Percentiles rank a stretch among this genome's conserved stretches.
Evolutionary conservation across 1,140 invertebrate genomes (phyloP).

Genomic region (Bicyclus anynana): DNA sequence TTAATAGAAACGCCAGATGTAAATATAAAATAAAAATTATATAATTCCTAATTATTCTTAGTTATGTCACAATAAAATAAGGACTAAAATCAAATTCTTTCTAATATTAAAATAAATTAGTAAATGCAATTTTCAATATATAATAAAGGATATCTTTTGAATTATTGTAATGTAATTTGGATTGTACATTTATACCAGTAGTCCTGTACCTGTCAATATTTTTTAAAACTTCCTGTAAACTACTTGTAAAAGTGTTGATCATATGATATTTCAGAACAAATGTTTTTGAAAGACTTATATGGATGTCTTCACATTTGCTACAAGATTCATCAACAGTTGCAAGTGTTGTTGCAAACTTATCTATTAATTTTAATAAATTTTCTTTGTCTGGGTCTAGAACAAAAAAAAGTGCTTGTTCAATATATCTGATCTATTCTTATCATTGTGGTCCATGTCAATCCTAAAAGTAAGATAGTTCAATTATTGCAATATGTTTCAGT

Average conservation of each 20-base stretch:
- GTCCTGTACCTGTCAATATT: conserved; percentile 36
- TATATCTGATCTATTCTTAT: neutral
- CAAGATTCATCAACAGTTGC: conserved; percentile 32
- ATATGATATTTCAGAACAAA: conserved; percentile 58
- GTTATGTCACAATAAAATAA: too few relatives aligned
- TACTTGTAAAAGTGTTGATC: conserved; percentile 48
- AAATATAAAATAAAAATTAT: too few relatives aligned
- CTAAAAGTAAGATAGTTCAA: too few relatives aligned
- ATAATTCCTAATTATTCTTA: too few relatives aligned
- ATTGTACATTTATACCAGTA: neutral
- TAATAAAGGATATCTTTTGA: too few relatives aligned
- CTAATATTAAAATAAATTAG: too few relatives aligned
- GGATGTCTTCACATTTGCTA: conserved; percentile 52
- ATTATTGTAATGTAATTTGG: neutral
- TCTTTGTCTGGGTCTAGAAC: conserved; percentile 50
- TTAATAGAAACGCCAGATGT: neutral
- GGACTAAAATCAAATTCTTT: too few relatives aligned
- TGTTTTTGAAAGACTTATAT: conserved; percentile 69
- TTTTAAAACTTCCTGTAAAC: conserved; percentile 36
- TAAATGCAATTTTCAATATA: too few relatives aligned
- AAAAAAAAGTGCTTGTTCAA: neutral
- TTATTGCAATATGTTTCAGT: too few relatives aligned
- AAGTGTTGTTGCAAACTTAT: conserved; percentile 38
- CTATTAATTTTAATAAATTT: conserved; percentile 36
- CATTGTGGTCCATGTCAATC: neutral